Percentiles rank a stretch among this genome's conserved stretches.
Evolutionary conservation across 2,113 vertebrate species (phyloP).

Genomic region (Spermophilus dauricus): DNA sequence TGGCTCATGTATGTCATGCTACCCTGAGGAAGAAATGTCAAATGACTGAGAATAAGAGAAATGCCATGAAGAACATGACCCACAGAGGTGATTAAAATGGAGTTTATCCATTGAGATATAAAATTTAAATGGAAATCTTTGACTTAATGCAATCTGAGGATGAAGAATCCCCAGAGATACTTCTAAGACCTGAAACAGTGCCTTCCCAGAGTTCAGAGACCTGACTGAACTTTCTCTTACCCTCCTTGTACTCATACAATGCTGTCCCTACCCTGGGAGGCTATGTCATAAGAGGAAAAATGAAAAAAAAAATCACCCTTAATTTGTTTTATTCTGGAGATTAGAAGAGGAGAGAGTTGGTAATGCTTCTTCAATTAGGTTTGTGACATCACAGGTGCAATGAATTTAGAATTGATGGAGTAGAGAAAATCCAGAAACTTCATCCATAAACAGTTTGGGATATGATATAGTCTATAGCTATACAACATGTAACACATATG

Average conservation of each 20-base stretch:
- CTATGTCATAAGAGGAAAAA: neutral
- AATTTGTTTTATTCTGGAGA: conserved; percentile 19
- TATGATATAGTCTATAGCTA: neutral
- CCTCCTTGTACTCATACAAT: neutral
- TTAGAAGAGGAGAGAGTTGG: neutral
- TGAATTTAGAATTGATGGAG: neutral
- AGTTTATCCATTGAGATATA: conserved; percentile 76
- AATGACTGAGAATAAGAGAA: conserved; percentile 79
- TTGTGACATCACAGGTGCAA: neutral
- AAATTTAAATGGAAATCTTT: conserved; percentile 80
- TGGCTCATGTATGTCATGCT: conserved; percentile 74
- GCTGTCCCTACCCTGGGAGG: neutral
- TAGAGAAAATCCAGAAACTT: neutral
- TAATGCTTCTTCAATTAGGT: neutral
- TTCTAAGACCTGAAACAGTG: conserved; percentile 48
- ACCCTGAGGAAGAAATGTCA: conserved; percentile 79
- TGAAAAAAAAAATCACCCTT: neutral
- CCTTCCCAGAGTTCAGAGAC: conserved; percentile 45
- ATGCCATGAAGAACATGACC: conserved; percentile 76
- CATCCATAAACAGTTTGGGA: neutral
- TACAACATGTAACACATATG: neutral
- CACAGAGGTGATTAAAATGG: conserved; percentile 72
- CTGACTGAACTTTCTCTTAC: conserved; percentile 49
- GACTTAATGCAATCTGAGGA: conserved; percentile 68
- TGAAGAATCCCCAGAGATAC: conserved; percentile 53